phyloP scores from a whole-genome alignment of 2,888 invertebrate species.

The Brachyopa scutellaris region DNA sequence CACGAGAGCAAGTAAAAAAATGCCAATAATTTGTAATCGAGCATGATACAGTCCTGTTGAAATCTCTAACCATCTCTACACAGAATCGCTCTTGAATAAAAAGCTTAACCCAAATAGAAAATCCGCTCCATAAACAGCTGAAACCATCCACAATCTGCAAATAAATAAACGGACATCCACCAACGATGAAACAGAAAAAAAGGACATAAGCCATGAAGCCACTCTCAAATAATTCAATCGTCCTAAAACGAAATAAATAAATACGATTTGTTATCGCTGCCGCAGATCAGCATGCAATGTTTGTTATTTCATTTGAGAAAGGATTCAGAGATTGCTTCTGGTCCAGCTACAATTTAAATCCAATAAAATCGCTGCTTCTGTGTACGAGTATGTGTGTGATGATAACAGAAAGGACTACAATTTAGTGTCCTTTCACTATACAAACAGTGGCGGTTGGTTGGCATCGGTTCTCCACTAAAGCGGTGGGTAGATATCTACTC shows the following conservation, averaged over 20 bases:
- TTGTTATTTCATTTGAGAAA: slow-evolving; percentile 53
- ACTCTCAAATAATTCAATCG: slow-evolving; percentile 57
- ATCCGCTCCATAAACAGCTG: slow-evolving; percentile 15
- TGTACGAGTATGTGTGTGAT: too few relatives aligned
- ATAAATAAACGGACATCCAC: slow-evolving; percentile 35
- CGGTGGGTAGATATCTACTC: neutral
- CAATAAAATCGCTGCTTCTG: slow-evolving; percentile 63
- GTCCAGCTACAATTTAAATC: slow-evolving; percentile 59
- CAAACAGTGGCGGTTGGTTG: slow-evolving; percentile 41
- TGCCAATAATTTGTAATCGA: too few relatives aligned
- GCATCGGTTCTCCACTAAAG: slow-evolving; percentile 9
- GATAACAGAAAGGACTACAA: slow-evolving; percentile 56
- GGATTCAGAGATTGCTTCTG: slow-evolving; percentile 62
- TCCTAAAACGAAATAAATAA: slow-evolving; percentile 52
- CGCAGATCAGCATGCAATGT: slow-evolving; percentile 66
- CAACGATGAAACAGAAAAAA: neutral
- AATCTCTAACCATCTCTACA: too few relatives aligned
- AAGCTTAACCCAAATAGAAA: too few relatives aligned
- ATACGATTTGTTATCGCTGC: slow-evolving; percentile 59
- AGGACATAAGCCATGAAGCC: slow-evolving; percentile 22
- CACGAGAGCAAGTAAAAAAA: too few relatives aligned
- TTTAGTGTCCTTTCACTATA: slow-evolving; percentile 39
- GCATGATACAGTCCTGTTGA: too few relatives aligned
- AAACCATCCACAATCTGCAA: slow-evolving; percentile 32
- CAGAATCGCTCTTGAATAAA: too few relatives aligned